These are phyloP conservation scores for Dreissena rostriformis DNA, from an alignment of 1,140 invertebrate species.

Conservation along the genomic window DNA sequence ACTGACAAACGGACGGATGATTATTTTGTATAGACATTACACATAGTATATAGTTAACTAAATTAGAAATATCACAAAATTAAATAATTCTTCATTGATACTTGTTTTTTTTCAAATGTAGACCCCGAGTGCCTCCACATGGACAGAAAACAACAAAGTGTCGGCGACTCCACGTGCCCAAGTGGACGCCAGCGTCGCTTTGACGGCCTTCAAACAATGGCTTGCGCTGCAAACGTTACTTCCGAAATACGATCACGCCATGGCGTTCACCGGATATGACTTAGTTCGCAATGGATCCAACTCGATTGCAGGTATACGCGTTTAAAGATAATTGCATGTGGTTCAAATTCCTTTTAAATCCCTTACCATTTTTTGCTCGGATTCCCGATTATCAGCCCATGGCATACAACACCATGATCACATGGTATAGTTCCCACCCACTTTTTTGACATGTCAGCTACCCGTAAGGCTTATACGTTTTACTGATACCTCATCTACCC, in stretches of 20 bases:
- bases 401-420: background rate
- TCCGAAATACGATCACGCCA: constrained; percentile 22
- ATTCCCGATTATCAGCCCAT: background rate
- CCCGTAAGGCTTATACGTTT: background rate
- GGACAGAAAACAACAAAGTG: constrained; percentile 31
- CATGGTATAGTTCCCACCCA: background rate
- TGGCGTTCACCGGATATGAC: constrained; percentile 40
- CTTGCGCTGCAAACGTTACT: background rate
- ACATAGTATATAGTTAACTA: no score
- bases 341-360: no score
- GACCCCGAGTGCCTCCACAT: constrained; percentile 10
- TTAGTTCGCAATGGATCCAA: constrained; percentile 7
- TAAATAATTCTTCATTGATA: no score
- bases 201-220: constrained; percentile 28
- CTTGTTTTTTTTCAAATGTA: background rate
- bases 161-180: background rate
- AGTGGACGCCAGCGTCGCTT: constrained; percentile 23
- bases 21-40: no score
- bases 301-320: constrained; percentile 12
- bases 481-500: no score
- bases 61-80: no score
- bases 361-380: background rate
- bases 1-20: no score
- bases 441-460: background rate
- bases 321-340: background rate